Evolutionary conservation across 2,113 vertebrate genomes (phyloP).

Genomic region (Pontoporia blainvillei): DNA sequence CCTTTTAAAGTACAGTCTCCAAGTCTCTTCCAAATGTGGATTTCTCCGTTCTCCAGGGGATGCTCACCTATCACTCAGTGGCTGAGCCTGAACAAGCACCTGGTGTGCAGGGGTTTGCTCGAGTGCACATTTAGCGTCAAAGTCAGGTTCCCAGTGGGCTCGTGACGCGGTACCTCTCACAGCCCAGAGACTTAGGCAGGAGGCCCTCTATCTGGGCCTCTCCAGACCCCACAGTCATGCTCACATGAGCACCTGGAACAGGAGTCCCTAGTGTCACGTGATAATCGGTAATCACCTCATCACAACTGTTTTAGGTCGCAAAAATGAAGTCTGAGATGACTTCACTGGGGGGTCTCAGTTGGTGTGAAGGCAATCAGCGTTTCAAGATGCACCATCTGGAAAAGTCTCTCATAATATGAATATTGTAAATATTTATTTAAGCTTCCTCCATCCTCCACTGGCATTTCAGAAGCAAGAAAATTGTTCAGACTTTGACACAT

Average conservation of each 20-base stretch:
- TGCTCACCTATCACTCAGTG: neutral
- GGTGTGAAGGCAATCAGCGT: neutral
- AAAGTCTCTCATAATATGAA: conserved; percentile 29
- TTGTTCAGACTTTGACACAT: conserved; percentile 26
- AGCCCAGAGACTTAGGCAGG: neutral
- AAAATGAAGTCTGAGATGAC: neutral
- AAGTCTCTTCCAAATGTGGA: neutral
- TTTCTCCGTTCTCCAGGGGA: neutral
- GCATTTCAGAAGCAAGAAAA: conserved; percentile 52
- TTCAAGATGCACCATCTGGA: conserved; percentile 23
- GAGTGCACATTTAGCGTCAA: neutral
- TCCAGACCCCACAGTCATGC: neutral
- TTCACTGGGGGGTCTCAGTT: neutral
- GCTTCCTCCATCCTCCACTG: neutral
- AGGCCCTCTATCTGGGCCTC: neutral
- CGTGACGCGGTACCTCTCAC: neutral
- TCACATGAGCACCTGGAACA: neutral
- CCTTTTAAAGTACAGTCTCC: neutral
- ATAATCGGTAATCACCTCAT: neutral
- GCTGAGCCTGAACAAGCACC: neutral
- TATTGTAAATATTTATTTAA: conserved; percentile 59
- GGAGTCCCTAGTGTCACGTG: neutral
- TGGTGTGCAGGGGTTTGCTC: neutral
- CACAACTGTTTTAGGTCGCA: neutral
- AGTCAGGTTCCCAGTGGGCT: neutral